A percentile compares a stretch with the other conserved stretches of the same genome.
Evolutionary conservation across 1,140 invertebrate species (phyloP).

Genomic region (Papilio dardanus): DNA sequence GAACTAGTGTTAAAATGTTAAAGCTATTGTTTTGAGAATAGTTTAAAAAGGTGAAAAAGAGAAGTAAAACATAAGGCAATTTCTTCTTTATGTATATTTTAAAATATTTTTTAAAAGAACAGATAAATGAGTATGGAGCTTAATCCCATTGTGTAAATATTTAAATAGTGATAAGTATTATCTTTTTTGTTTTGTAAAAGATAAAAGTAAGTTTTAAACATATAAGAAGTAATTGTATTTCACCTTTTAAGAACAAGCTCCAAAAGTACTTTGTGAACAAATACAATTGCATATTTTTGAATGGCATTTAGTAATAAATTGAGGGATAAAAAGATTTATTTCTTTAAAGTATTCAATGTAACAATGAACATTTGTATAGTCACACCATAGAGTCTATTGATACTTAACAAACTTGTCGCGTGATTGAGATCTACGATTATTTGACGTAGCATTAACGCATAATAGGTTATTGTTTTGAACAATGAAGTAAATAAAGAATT

Average conservation of each 20-base stretch:
- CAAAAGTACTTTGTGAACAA: not conserved
- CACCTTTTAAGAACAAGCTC: not conserved
- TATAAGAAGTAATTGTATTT: not conserved
- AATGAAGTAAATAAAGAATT: not conserved
- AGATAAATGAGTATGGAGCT: not conserved
- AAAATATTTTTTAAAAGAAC: not conserved
- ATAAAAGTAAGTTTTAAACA: not conserved
- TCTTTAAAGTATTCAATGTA: too few species aligned
- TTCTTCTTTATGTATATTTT: not conserved
- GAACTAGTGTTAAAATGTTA: slow-evolving; percentile 29
- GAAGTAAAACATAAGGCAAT: not conserved
- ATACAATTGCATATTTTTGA: not conserved
- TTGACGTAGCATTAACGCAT: too few species aligned
- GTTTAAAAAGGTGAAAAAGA: not conserved
- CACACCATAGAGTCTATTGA: too few species aligned
- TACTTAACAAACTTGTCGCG: too few species aligned
- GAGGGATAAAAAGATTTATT: too few species aligned
- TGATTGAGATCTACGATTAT: too few species aligned
- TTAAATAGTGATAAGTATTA: not conserved
- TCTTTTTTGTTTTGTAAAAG: not conserved
- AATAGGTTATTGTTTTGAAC: too few species aligned
- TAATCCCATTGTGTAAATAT: not conserved
- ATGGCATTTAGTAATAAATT: not conserved
- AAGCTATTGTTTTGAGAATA: slow-evolving; percentile 17
- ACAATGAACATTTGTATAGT: too few species aligned